phyloP scores from a whole-genome alignment of 2,797 vertebrate species.

The Erethizon dorsatum region DNA sequence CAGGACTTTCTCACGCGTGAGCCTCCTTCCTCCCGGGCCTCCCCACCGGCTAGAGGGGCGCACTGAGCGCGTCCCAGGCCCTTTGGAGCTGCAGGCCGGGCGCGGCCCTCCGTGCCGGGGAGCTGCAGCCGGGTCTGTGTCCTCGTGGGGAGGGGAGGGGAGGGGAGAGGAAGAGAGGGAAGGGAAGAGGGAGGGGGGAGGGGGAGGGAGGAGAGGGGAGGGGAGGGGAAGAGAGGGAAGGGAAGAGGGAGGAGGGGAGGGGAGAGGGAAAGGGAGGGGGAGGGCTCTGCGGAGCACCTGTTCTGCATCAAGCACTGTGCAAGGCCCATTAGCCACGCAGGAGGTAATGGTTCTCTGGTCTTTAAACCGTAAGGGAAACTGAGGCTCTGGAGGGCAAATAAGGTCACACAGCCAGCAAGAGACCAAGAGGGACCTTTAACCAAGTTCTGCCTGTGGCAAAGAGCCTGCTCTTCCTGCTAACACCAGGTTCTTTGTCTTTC shows the following conservation, averaged over 20 bases:
- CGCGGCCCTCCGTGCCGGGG: neutral
- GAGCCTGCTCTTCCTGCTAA: neutral
- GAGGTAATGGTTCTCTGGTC: neutral
- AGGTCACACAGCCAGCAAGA: neutral
- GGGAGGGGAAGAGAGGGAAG: neutral
- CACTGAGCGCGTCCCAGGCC: accelerated
- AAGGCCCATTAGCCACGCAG: neutral
- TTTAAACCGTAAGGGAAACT: slow-evolving; percentile 22
- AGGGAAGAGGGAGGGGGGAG: too few species aligned
- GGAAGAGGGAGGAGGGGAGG: neutral
- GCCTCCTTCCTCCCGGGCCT: neutral
- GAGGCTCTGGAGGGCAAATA: neutral
- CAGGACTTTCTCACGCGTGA: neutral
- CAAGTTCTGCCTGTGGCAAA: neutral
- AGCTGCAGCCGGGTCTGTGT: neutral
- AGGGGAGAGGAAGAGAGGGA: neutral
- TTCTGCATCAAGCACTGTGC: neutral
- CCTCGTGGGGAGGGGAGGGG: neutral
- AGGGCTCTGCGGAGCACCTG: neutral
- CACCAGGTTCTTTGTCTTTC: too few species aligned
- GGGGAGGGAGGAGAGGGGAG: neutral
- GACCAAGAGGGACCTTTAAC: neutral
- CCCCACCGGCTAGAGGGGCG: neutral
- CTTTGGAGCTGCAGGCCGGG: neutral
- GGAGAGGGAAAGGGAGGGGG: neutral